Conservation (phyloP, 2,113 vertebrate species). For the Tychaedon coryphoeus region DNA sequence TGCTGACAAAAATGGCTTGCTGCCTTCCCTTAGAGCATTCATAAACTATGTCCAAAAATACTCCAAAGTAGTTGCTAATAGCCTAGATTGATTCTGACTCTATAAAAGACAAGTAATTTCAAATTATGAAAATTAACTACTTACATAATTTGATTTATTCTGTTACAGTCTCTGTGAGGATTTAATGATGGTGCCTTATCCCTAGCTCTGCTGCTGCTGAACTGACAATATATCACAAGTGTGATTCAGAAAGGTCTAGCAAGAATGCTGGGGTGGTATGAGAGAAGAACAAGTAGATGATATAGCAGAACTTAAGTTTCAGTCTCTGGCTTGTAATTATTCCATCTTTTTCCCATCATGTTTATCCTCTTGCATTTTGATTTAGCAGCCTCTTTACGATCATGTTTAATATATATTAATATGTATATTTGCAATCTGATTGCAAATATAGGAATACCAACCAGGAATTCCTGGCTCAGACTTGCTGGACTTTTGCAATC, state of each 20-base stretch:
- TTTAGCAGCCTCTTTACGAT: background rate
- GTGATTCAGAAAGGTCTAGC: background rate
- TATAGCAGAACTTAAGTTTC: background rate
- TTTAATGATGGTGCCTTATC: background rate
- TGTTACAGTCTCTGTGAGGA: background rate
- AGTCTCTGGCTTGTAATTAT: background rate
- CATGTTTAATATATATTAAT: background rate
- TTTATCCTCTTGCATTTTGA: background rate
- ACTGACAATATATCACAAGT: background rate
- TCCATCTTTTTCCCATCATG: background rate
- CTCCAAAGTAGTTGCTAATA: background rate
- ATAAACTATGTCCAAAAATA: background rate
- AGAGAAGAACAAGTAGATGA: background rate
- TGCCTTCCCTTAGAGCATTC: background rate
- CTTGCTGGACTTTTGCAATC: background rate
- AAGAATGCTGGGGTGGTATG: background rate
- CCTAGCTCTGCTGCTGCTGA: background rate
- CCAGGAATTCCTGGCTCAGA: background rate
- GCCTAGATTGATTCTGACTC: background rate
- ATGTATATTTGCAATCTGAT: background rate
- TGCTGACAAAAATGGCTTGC: background rate
- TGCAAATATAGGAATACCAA: too few species aligned
- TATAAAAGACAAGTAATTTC: background rate
- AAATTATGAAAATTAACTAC: background rate
- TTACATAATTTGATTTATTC: background rate